Evolutionary conservation across 2,888 invertebrate genomes (phyloP), one percentile per base, ranked within the genome.

Genomic region (Entomobrya proxima): DNA sequence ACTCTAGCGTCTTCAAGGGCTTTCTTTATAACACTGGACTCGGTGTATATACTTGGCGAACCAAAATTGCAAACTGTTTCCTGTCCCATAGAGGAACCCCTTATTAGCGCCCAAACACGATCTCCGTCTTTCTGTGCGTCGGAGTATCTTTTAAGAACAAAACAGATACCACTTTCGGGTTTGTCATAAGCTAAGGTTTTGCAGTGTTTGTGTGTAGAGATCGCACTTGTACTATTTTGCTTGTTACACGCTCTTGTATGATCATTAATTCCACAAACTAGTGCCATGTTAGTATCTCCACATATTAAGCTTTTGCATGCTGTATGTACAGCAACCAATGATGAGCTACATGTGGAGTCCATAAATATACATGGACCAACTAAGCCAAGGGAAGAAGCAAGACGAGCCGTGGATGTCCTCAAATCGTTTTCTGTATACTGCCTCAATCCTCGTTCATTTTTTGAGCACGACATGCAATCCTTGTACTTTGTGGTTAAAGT

Each of bases 11-110:
- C 75, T 15, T 76, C 30, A n/a, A 86, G 37, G 11, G 86, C 86
- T 7, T 30, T 13, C 27, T 74, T 24, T 76, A 86, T 86, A 0
- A 77, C 86, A 13, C 76, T 15, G 1, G 47, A 21, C 21, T 87
- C 84, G 37, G 76, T 32, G 4, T 50, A n/a, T 2, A 37, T 75
- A 6, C 77, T 86, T 1, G 88, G 89, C 18, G 89, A 84, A 7
- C 91, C 91, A 30, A 92, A 87, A n/a, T 91, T 91, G 9, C 88
- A 90, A 27, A 89, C 64, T 2, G 92, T 92, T 52, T 92, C 91
- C 79, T 92, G 91, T 72, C 91, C 91, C 3, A 91, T 89, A 18
- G 90, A 90, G 0, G 91, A 90, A 1, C 89, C 90, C 13, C 89
- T 82, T 32, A 91, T 89, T 5, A 90, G 52, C 5, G 89, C 90